These are phyloP conservation scores for Tethya wilhelma DNA, from an alignment of 37 sponge, comb jelly and placozoan species.

Conservation along the genomic window DNA sequence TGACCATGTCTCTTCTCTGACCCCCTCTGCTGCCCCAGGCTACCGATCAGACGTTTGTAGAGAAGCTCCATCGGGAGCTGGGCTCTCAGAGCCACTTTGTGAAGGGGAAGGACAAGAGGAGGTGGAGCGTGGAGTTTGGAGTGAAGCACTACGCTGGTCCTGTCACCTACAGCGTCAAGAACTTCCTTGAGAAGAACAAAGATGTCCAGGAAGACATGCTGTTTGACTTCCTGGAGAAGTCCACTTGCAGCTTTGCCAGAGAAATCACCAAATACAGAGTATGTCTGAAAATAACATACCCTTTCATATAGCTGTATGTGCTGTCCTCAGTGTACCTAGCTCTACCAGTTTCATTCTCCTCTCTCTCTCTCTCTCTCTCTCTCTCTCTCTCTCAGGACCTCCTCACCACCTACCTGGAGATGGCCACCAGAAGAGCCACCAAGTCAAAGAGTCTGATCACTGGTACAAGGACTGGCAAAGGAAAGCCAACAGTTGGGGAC, in stretches of 20 bases:
- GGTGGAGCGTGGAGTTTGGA: constrained; percentile 85
- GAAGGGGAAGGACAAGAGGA: constrained; percentile 82
- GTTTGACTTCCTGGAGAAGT: constrained; percentile 84
- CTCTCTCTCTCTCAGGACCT: constrained; percentile 52
- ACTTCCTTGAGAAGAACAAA: constrained; percentile 95
- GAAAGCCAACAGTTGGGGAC: constrained; percentile 91
- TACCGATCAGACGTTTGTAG: constrained; percentile 80
- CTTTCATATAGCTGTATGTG: too few relatives aligned
- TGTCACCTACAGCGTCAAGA: constrained; percentile 79
- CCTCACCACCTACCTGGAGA: constrained; percentile 76
- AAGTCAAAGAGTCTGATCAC: constrained; percentile 61
- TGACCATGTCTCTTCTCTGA: background rate
- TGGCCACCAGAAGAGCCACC: constrained; percentile 55
- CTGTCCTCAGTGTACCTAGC: too few relatives aligned
- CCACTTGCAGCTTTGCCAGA: constrained; percentile 63
- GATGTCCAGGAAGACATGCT: constrained; percentile 92
- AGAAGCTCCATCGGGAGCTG: constrained; percentile 88
- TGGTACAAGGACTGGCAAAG: constrained; percentile 82
- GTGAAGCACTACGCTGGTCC: constrained; percentile 88
- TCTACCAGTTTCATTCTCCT: too few relatives aligned
- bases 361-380: background rate
- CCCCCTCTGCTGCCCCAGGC: constrained; percentile 51
- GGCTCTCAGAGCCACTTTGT: constrained; percentile 71
- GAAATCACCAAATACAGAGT: constrained; percentile 83
- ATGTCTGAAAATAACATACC: too few relatives aligned